Base-by-base conservation (phyloP, 2,113 vertebrate genomes). In the Sander vitreus region DNA sequence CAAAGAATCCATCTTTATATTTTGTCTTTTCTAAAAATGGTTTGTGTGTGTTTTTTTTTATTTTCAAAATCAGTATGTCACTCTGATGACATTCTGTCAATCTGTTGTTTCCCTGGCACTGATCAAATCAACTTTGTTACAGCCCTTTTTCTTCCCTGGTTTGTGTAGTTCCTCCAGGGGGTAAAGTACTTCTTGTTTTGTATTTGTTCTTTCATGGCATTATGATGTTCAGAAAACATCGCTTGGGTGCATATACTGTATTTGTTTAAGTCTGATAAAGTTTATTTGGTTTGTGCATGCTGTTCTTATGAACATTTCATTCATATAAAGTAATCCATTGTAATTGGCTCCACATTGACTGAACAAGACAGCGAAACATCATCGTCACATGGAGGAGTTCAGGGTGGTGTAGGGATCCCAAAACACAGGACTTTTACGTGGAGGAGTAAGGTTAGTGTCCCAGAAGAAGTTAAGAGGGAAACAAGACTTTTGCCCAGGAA, bases 81-180 rank as follows among this genome's bases (percentile, higher is more conserved):
- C 36, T 55, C 43, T 2, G 45, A 36, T 78, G 81, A 69, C 47
- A 58, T 43, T 64, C 33, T 78, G 73, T 81, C 73, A 70, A 3
- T 69, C 27, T 58, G 14, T 21, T 51, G 39, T 48, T 69, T 50
- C 39, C 0, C 57, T 18, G 19, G 21, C 16, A 3, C 23, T 45
- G 5, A 82, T 67, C 16, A 69, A 68, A 80, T 77, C 27, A 25
- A 51, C 15, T 67, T 3, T 39, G 50, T 30, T 25, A 48, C 43
- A 54, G 50, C 1, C 15, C 5, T 51, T 48, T 33, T 21, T 14
- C 33, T 14, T 12, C 0, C 19, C 27, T 67, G 3, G 4, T 59
- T 53, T 30, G 64, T 21, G 23, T n/a, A 14, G 19, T 54, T 50
- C 8, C 39, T 63, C 8, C 48, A 6, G 36, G 23, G 15, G 25